Percentiles rank a stretch among this genome's conserved stretches.
Evolutionary conservation across 2,888 invertebrate genomes (phyloP).

Genomic region (Gonocerus acuteangulatus): DNA sequence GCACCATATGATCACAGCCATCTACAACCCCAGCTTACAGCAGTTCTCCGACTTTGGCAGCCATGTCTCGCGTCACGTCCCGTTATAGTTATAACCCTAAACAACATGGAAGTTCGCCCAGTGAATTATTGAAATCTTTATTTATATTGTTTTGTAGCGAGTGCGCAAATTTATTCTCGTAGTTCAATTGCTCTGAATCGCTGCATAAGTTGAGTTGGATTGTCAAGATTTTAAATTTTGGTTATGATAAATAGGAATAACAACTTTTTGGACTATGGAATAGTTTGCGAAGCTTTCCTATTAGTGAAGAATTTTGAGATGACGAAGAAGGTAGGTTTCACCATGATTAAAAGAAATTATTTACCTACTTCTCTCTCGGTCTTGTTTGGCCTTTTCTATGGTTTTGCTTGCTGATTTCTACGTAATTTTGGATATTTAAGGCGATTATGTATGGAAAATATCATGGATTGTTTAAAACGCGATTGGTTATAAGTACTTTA

Average conservation of each 20-base stretch:
- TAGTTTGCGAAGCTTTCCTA: slow-evolving; percentile 20
- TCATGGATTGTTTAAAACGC: no score
- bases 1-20: slow-evolving; percentile 32
- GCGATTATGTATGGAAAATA: no score
- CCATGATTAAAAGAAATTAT: slow-evolving; percentile 22
- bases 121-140: slow-evolving; percentile 16
- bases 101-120: slow-evolving; percentile 36
- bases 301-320: slow-evolving; percentile 5
- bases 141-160: background rate
- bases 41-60: slow-evolving; percentile 19
- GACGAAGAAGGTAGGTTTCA: slow-evolving; percentile 24
- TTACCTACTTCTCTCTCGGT: slow-evolving; percentile 1
- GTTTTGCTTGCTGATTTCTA: background rate
- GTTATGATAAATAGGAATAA: slow-evolving; percentile 3
- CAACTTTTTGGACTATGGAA: slow-evolving; percentile 10
- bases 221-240: background rate
- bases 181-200: background rate
- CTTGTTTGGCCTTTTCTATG: background rate
- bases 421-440: no score
- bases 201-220: no score
- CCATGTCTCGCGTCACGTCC: slow-evolving; percentile 37
- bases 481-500: no score
- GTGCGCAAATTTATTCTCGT: background rate
- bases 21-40: slow-evolving; percentile 16
- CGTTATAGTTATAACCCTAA: slow-evolving; percentile 37